phyloP scores from a whole-genome alignment of 2,113 vertebrate species.

The Recurvirostra avosetta region DNA sequence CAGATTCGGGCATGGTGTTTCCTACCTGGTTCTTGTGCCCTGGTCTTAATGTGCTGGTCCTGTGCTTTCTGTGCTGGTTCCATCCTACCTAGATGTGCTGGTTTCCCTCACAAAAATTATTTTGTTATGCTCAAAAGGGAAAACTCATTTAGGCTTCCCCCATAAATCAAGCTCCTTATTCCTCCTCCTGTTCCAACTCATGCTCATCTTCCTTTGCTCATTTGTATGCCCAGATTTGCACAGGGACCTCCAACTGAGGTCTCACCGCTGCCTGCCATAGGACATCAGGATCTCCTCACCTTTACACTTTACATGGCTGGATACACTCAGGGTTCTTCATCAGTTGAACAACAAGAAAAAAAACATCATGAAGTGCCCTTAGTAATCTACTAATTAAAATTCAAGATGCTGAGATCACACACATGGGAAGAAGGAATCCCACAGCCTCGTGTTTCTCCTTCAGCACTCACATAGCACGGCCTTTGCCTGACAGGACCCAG shows the following conservation, averaged over 20 bases:
- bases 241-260: background rate
- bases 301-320: background rate
- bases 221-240: background rate
- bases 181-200: background rate
- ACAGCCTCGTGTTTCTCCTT: background rate
- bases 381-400: background rate
- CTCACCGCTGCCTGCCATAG: rapidly evolving
- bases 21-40: background rate
- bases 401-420: background rate
- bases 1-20: background rate
- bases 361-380: background rate
- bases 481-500: background rate
- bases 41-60: rapidly evolving
- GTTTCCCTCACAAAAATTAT: background rate
- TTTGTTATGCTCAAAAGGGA: background rate
- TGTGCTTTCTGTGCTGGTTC: background rate
- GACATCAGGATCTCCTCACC: background rate
- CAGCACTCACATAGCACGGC: background rate
- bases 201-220: background rate
- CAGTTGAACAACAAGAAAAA: background rate
- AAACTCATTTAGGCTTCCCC: background rate
- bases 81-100: background rate
- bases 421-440: background rate
- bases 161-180: background rate
- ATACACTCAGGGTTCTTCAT: background rate